Base-by-base conservation (phyloP, 2,888 invertebrate species). In the Trypoxylon attenuatum region DNA sequence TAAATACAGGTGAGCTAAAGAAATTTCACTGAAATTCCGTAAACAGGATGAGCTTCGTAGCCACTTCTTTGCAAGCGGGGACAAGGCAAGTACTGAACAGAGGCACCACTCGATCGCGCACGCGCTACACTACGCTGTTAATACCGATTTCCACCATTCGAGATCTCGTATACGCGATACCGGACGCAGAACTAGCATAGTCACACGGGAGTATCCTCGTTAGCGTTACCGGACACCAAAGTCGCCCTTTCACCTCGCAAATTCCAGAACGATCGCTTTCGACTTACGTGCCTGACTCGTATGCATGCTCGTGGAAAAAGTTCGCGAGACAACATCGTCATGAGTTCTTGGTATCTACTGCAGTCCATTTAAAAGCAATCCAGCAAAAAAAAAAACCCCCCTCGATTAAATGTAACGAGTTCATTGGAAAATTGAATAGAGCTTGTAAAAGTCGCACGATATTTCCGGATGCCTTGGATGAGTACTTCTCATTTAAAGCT, bases 111-210 rank as follows among this genome's bases (percentile, higher is more conserved):
- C n/a, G n/a, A n/a, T 50, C 51, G 62, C 38, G 61, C 62, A 62
- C 51, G 47, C 27, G 46, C 43, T 45, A 43, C 70, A 38, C 57
- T 45, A 47, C 55, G 43, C 46, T 49, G 69, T 56, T 60, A 60
- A 52, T 50, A 25, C 27, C 52, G 47, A 50, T 71, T 71, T 71
- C 71, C 71, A 60, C 59, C 50, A 52, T 63, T 19, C 59, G 41
- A 71, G 71, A 71, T 71, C 60, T n/a, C n/a, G n/a, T n/a, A 56
- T 46, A 47, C 61, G 19, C 67, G 71, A 67, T 71, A 67, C 45
- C 38, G 47, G 33, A 55, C 51, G 50, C 23, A 45, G 47, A 25
- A 16, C 22, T 21, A 50, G 56, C 60, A 60, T 50, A 57, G 55
- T 55, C 54, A 52, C 42, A 51, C n/a, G n/a, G 58, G 29, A 51